Base-by-base conservation (phyloP, 2,888 invertebrate genomes). In the Nymphalis c-album region DNA sequence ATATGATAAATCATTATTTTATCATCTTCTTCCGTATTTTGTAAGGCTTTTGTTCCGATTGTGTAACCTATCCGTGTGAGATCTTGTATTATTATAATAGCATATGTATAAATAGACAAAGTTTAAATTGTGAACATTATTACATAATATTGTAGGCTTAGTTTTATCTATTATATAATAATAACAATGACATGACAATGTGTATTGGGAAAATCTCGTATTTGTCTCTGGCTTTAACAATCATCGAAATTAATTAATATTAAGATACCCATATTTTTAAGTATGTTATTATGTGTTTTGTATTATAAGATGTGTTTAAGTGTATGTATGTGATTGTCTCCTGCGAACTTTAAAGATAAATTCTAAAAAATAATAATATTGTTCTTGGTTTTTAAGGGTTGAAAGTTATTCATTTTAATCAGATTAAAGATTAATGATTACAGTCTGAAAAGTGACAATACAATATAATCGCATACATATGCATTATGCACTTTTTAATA, bases 21-120 rank as follows among this genome's bases (percentile, higher is more conserved):
- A 66, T 31, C 69, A 45, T 53, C 57, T 62, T 46, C 67, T 69
- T 71, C 69, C 71, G 69, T 67, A 69, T 64, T 69, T 62, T 60
- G 58, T 59, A 35, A 61, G 51, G 64, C 64, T 71, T 67, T 69
- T 69, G 62, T 67, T 67, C 48, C 53, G 64, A 71, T 71, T 71
- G 64, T 71, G 60, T 64, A 69, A 64, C 55, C 18, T 62, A 59
- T 69, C 63, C 61, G 64, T 71, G 71, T 61, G 69, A 71, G 67
- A 68, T 68, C 68, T 62, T 59, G 48, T 62, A 60, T 17, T 64
- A 57, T 51, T 58, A 64, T 71, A 64, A 63, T 58, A 66, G 40
- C 53, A 64, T 66, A 58, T 58, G 31, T 63, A 57, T 57, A 66
- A 68, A 58, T 51, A 47, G 67, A n/a, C 62, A 55, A 63, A 60